These are phyloP conservation scores for Ceratosolen solmsi DNA, from an alignment of 1,140 invertebrate genomes.

Conservation along the genomic window DNA sequence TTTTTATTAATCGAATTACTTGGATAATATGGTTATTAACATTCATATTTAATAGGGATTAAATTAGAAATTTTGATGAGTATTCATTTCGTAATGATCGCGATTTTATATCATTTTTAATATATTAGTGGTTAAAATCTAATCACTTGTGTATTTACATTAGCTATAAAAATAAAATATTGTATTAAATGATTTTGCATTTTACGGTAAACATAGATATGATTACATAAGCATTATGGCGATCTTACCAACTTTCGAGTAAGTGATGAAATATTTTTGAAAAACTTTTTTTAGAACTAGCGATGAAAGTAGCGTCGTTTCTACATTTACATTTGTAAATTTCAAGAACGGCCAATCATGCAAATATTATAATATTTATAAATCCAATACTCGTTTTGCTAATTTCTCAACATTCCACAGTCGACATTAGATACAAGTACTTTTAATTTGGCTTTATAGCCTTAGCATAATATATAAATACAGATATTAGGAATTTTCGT, in stretches of 20 bases:
- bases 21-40: too few species aligned
- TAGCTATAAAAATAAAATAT: neutral
- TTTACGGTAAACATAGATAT: neutral
- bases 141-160: neutral
- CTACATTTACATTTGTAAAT: neutral
- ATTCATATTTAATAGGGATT: neutral
- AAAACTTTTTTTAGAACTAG: neutral
- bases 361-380: neutral
- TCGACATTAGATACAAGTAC: neutral
- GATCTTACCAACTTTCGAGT: neutral
- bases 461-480: neutral
- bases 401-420: neutral
- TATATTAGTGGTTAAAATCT: neutral
- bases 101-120: conserved; percentile 1
- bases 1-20: neutral
- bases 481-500: neutral
- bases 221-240: neutral
- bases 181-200: neutral
- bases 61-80: neutral
- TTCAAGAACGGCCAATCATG: neutral
- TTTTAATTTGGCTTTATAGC: neutral
- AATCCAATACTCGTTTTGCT: neutral
- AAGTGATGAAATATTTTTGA: neutral
- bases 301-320: neutral
- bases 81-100: neutral